A percentile compares a stretch with the other conserved stretches of the same genome.
Evolutionary conservation across 1,140 invertebrate genomes (phyloP).

Genomic region (Gryon sp.): DNA sequence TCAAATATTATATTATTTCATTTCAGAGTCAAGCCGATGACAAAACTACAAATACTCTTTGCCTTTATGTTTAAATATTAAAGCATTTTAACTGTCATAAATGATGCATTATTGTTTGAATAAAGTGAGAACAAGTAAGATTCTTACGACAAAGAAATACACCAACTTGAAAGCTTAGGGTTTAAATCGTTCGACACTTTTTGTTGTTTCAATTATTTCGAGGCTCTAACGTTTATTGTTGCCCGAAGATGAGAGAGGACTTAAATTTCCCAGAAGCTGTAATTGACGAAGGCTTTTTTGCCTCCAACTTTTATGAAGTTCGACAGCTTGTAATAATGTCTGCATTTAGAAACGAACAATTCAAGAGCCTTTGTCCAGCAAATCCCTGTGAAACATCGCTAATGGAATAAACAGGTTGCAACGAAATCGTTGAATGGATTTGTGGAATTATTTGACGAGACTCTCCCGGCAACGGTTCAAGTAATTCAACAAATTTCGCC

Average conservation of each 20-base stretch:
- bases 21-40: constrained; percentile 3
- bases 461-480: constrained; percentile 1
- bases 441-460: constrained; percentile 28
- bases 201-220: constrained; percentile 17
- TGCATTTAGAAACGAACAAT: constrained; percentile 28
- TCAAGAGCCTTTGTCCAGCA: constrained; percentile 11
- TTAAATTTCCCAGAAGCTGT: constrained; percentile 15
- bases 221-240: neutral
- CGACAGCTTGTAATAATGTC: constrained; percentile 32
- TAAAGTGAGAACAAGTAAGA: constrained; percentile 37
- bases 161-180: no score
- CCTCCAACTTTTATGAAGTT: constrained; percentile 38
- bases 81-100: constrained; percentile 9
- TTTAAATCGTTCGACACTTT: constrained; percentile 14
- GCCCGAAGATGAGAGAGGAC: neutral
- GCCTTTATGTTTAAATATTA: constrained; percentile 23
- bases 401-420: constrained; percentile 45
- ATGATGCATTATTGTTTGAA: constrained; percentile 12
- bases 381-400: constrained; percentile 30
- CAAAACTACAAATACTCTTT: constrained; percentile 37
- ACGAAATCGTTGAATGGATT: constrained; percentile 26
- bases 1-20: constrained; percentile 39
- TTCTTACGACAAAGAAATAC: no score
- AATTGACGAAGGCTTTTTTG: no score
- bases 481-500: constrained; percentile 31